These are phyloP conservation scores for Cydia strobilella DNA, from an alignment of 1,140 invertebrate genomes.

Conservation along the genomic window DNA sequence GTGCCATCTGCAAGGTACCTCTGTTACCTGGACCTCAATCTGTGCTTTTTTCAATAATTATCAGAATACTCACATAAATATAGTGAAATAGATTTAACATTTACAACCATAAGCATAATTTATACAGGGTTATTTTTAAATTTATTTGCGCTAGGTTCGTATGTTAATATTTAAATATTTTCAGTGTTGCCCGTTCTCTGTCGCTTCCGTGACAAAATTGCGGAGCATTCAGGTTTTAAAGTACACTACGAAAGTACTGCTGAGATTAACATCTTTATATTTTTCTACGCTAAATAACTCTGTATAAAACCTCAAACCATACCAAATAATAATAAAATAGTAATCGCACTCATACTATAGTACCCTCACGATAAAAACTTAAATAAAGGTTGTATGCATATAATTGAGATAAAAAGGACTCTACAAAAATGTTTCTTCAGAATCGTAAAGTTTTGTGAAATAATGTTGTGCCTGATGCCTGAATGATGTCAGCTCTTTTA, in stretches of 20 bases:
- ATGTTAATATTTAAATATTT: constrained; percentile 32
- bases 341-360: constrained; percentile 33
- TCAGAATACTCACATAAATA: constrained; percentile 75
- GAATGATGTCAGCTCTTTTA: constrained; percentile 13
- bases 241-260: background rate
- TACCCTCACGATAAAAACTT: constrained; percentile 27
- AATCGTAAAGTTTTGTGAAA: constrained; percentile 23
- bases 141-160: constrained; percentile 45
- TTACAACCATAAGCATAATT: constrained; percentile 77
- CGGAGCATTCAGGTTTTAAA: constrained; percentile 13
- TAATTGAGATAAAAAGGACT: background rate
- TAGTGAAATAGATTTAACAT: constrained; percentile 64
- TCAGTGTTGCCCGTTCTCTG: background rate
- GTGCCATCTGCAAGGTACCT: constrained; percentile 72
- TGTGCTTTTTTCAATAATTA: constrained; percentile 70
- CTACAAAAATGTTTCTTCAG: constrained; percentile 13
- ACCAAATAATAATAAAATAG: constrained; percentile 57
- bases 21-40: constrained; percentile 74
- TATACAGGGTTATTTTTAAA: constrained; percentile 78
- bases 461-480: constrained; percentile 22
- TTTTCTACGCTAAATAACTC: constrained; percentile 63
- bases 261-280: constrained; percentile 34
- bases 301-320: constrained; percentile 70
- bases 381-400: constrained; percentile 19
- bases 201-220: background rate